Conservation (phyloP, 2,888 invertebrate species). For the Caenorhabditis auriculariae region DNA sequence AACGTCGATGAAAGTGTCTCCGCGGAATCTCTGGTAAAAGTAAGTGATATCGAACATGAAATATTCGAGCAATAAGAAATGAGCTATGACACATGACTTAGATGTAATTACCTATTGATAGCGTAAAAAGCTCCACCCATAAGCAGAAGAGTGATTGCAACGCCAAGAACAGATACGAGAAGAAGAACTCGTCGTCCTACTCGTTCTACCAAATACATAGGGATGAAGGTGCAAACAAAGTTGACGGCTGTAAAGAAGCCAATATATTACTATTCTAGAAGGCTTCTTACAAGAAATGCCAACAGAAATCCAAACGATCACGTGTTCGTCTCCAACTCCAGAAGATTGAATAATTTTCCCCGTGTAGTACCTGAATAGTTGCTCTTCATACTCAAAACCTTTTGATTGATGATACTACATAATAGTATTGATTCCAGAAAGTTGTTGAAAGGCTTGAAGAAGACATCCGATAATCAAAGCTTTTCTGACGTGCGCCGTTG, state of each 20-base stretch:
- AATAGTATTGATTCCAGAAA: slow-evolving; percentile 69
- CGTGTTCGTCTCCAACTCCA: slow-evolving; percentile 64
- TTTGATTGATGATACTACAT: slow-evolving; percentile 60
- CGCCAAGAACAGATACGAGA: slow-evolving; percentile 21
- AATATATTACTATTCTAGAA: neutral
- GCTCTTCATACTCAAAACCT: neutral
- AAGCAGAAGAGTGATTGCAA: slow-evolving; percentile 15
- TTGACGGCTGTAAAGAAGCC: slow-evolving; percentile 60
- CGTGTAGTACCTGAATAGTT: slow-evolving; percentile 67
- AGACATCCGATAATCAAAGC: slow-evolving; percentile 68
- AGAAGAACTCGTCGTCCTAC: slow-evolving; percentile 65
- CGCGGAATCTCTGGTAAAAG: no score
- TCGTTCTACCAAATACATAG: slow-evolving; percentile 67
- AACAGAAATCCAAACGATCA: slow-evolving; percentile 66
- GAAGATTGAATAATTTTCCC: slow-evolving; percentile 68
- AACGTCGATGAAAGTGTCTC: no score
- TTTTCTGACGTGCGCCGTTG: slow-evolving; percentile 42
- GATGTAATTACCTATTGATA: slow-evolving; percentile 15
- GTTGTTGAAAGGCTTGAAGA: slow-evolving; percentile 68
- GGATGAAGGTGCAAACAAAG: slow-evolving; percentile 66
- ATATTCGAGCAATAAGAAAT: no score
- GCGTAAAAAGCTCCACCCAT: slow-evolving; percentile 37
- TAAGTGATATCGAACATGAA: no score
- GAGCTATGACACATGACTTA: no score
- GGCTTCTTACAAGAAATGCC: slow-evolving; percentile 61